Percentiles rank a stretch among this genome's conserved stretches.
These are phyloP conservation scores for Pachydiplax longipennis DNA, from an alignment of 2,888 invertebrate genomes.

Conservation along the genomic window DNA sequence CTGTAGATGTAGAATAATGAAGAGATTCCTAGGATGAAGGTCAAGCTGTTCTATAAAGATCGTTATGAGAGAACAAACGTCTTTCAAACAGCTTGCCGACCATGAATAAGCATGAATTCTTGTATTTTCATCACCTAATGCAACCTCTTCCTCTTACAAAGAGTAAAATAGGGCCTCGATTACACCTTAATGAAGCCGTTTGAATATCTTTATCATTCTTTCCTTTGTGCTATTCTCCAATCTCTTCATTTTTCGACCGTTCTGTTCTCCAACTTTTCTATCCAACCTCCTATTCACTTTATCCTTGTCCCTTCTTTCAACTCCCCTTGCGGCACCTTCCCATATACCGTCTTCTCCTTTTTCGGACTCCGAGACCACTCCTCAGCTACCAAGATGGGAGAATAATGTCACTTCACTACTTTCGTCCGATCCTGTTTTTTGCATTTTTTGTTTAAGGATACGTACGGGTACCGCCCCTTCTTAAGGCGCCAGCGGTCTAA, in stretches of 20 bases:
- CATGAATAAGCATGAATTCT: too few relatives aligned
- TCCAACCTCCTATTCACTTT: background rate
- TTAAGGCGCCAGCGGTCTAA: background rate
- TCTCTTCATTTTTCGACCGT: background rate
- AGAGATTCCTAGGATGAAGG: too few relatives aligned
- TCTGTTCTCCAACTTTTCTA: background rate
- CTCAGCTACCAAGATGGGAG: background rate
- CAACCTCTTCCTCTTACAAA: too few relatives aligned
- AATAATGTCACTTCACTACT: background rate
- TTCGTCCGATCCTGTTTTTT: background rate
- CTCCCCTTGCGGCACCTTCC: background rate
- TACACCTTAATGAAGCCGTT: too few relatives aligned
- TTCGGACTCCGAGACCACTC: background rate
- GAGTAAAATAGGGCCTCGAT: too few relatives aligned
- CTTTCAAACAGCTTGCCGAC: too few relatives aligned
- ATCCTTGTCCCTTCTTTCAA: background rate
- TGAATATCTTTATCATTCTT: background rate
- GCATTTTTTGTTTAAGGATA: background rate
- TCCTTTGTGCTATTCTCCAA: background rate
- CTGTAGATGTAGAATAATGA: too few relatives aligned
- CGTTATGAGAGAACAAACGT: too few relatives aligned
- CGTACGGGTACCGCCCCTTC: background rate
- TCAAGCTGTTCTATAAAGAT: too few relatives aligned
- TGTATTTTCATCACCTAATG: too few relatives aligned
- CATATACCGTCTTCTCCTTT: background rate